Evolutionary conservation across 2,113 vertebrate species (phyloP), one percentile per base, ranked within the genome.

Genomic region (Ornithorhynchus anatinus): DNA sequence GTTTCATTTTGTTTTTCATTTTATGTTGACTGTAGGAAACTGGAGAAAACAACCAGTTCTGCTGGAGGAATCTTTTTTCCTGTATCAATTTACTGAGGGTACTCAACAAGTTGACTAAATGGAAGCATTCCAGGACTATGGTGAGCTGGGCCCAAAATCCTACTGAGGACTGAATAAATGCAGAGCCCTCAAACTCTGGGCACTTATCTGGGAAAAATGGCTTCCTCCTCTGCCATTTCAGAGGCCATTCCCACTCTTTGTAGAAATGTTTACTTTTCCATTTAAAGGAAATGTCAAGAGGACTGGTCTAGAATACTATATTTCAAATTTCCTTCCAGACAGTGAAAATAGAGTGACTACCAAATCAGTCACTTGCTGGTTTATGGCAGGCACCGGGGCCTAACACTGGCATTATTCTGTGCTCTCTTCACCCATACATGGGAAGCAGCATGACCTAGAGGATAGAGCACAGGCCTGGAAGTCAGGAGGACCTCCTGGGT

Each of bases 71-170:
- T 75, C 85, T 99, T 39, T 99, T 99, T 85, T 98, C 97, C 52
- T 99, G 97, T 78, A 98, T 99, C 53, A 99, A 98, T 72, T 80
- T 99, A 61, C 90, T 99, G 80, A 91, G 97, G 82, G 93, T 97
- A 72, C 94, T 99, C 35, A 99, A 99, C 90, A 99, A 99, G 82
- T 91, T 99, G 82, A 99, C 97, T 85, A 99, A 99, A 81, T 99
- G 97, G 97, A 99, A 99, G 36, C 97, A 99, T 91, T 99, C 97
- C 0, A 94, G 97, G 85, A 99, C 97, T 1, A 99, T 99, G 97
- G 97, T 97, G 52, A 92, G 94, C 39, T 10, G 23, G 16, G 5
- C 35, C 44, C 68, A 16, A 27, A 11, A 25, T 37, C 15, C 19
- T 11, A 20, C 10, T 42, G 33, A 64, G 29, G 43, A 25, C 36